Evolutionary conservation across 2,888 invertebrate genomes (phyloP), one percentile per base, ranked within the genome.

Genomic region (Ischnus inquisitorius): DNA sequence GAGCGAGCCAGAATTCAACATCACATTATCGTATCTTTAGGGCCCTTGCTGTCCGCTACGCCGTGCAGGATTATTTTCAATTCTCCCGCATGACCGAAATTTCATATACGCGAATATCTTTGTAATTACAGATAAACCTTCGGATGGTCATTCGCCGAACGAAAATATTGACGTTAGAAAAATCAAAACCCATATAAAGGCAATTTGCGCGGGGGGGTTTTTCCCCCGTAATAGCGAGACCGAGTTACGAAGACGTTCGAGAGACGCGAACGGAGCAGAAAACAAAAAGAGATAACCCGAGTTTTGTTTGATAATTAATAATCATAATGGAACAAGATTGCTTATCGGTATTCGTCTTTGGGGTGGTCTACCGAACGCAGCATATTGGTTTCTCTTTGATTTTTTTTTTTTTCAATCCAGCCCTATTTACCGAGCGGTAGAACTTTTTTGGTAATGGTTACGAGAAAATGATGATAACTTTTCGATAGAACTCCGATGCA

Each of bases 271-370:
- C 3, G 19, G 51, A 51, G 51, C 2, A 51, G n/a, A 16, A 19
- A 51, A 19, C 8, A 1, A 8, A 10, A 19, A 19, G 19, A 51
- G 71, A 76, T 72, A 79, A 79, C 76, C 64, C 79, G 76, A 76
- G 75, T 60, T 71, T 48, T 65, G 64, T 54, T 82, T 76, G 57
- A 64, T 41, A 82, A 78, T 82, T 54, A 60, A 74, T 74, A 78
- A 82, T 82, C 57, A 60, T 78, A 68, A 82, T 77, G 79, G 71
- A 75, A 79, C 57, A 75, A 69, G 68, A 82, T 86, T 83, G 76
- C 82, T 75, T 75, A 82, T 83, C 79, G 51, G 8, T 39, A 81
- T 82, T 60, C 28, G 22, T 12, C 74, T 82, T 82, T 62, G 68
- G 60, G 54, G 78, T 78, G 78, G 60, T 78, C 68, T 28, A 46